Conservation (phyloP, 1,140 invertebrate genomes). For the silkworm (Bombyx mori) region DNA sequence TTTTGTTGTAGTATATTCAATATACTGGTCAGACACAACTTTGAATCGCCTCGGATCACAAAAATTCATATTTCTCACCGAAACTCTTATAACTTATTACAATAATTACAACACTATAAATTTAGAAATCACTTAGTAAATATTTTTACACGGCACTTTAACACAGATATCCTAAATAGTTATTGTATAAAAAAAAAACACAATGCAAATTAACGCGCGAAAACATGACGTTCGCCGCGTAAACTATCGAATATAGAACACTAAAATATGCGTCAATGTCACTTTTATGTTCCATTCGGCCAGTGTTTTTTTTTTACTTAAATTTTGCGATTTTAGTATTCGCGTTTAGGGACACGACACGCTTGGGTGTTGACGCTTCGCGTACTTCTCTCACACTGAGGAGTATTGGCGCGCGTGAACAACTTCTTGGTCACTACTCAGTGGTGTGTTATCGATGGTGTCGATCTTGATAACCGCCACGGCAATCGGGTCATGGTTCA, state of each 20-base stretch:
- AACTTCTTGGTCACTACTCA: conserved; percentile 35
- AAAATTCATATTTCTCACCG: too few relatives aligned
- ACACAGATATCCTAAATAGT: too few relatives aligned
- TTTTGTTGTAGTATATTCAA: too few relatives aligned
- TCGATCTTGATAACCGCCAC: conserved; percentile 48
- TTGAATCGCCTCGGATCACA: too few relatives aligned
- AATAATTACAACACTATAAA: too few relatives aligned
- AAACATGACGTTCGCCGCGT: conserved; percentile 10
- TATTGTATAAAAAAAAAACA: too few relatives aligned
- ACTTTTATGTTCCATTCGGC: conserved; percentile 13
- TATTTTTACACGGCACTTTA: too few relatives aligned
- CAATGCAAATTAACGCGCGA: too few relatives aligned
- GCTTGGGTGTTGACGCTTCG: conserved; percentile 34
- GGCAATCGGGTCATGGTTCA: conserved; percentile 51
- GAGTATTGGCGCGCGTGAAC: conserved; percentile 22
- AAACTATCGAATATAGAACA: conserved; percentile 17
- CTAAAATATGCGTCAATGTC: conserved; percentile 11
- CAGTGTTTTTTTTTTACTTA: conserved; percentile 15
- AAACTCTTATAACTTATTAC: too few relatives aligned
- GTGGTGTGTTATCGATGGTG: conserved; percentile 52
- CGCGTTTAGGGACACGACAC: conserved; percentile 11
- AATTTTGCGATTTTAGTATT: conserved; percentile 6
- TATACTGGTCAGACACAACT: too few relatives aligned
- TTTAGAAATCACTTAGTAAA: too few relatives aligned
- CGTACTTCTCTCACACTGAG: conserved; percentile 46